phyloP scores from a whole-genome alignment of 2,797 vertebrate genomes.

The Acanthopagrus latus region DNA sequence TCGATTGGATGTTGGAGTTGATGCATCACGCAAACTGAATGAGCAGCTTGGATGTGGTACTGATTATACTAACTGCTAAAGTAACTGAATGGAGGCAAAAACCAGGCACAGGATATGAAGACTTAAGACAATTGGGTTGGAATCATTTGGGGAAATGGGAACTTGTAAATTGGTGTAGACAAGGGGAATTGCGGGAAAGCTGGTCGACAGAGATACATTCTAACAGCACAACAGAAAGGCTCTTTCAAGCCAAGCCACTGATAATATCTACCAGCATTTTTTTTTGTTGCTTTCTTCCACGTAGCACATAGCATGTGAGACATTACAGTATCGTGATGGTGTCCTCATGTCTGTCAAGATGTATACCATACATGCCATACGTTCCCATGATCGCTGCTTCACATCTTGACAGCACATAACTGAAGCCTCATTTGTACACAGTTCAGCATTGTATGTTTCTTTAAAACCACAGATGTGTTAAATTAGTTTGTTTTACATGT shows the following conservation, averaged over 20 bases:
- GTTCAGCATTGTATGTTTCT: too few species aligned
- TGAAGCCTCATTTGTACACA: neutral
- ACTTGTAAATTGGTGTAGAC: slow-evolving; percentile 42
- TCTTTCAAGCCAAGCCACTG: slow-evolving; percentile 26
- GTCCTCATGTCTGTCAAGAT: slow-evolving; percentile 34
- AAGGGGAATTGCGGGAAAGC: slow-evolving; percentile 30
- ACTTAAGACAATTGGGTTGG: slow-evolving; percentile 15
- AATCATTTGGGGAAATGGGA: slow-evolving; percentile 32
- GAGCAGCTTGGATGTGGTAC: neutral
- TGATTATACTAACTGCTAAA: slow-evolving; percentile 6
- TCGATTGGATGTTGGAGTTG: neutral
- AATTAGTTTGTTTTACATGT: too few species aligned
- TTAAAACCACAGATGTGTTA: too few species aligned
- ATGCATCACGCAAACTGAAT: slow-evolving; percentile 12
- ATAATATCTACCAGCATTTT: slow-evolving; percentile 16
- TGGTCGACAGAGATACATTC: slow-evolving; percentile 35
- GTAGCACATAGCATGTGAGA: slow-evolving; percentile 28
- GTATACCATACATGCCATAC: neutral
- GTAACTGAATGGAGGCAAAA: neutral
- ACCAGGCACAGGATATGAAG: neutral
- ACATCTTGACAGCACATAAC: slow-evolving; percentile 6
- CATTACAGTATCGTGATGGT: slow-evolving; percentile 51
- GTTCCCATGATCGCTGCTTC: neutral
- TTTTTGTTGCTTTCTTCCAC: slow-evolving; percentile 7
- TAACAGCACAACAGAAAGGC: slow-evolving; percentile 22